These are phyloP conservation scores for Tachyglossus aculeatus DNA, from an alignment of 2,797 vertebrate species.

Conservation along the genomic window DNA sequence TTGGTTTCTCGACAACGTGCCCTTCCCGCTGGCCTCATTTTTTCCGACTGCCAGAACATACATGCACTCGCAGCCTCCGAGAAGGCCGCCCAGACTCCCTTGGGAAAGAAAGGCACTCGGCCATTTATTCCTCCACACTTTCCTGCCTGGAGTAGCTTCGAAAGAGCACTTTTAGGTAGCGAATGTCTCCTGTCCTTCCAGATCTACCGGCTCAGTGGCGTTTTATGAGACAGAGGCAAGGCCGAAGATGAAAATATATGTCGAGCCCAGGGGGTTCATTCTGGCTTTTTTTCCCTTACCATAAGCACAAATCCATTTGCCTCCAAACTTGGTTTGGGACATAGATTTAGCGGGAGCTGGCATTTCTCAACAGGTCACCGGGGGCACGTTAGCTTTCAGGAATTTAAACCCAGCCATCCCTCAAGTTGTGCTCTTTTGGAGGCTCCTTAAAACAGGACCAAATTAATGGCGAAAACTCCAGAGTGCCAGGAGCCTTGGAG, in stretches of 20 bases:
- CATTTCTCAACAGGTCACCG: conserved; percentile 17
- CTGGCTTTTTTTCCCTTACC: not conserved
- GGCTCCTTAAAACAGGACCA: conserved; percentile 21
- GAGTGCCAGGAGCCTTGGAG: not conserved
- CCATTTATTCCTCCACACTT: not conserved
- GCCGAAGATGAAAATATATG: not conserved
- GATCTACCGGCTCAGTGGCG: not conserved
- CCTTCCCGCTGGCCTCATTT: too few relatives aligned
- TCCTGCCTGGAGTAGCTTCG: not conserved
- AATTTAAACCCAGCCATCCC: not conserved
- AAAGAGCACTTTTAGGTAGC: not conserved
- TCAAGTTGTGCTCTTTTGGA: conserved; percentile 5
- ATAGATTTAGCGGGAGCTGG: not conserved
- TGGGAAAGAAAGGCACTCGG: too few relatives aligned
- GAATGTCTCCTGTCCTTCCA: not conserved
- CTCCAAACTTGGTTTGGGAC: not conserved
- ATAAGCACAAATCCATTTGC: not conserved
- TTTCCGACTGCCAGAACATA: too few relatives aligned
- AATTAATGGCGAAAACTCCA: not conserved
- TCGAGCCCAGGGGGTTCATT: not conserved
- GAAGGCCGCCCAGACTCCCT: too few relatives aligned
- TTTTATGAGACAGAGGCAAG: not conserved
- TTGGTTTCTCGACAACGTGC: too few relatives aligned
- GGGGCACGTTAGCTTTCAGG: not conserved
- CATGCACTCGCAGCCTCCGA: too few relatives aligned